phyloP scores from a whole-genome alignment of 2,113 vertebrate species.

The Lophochroa leadbeateri region DNA sequence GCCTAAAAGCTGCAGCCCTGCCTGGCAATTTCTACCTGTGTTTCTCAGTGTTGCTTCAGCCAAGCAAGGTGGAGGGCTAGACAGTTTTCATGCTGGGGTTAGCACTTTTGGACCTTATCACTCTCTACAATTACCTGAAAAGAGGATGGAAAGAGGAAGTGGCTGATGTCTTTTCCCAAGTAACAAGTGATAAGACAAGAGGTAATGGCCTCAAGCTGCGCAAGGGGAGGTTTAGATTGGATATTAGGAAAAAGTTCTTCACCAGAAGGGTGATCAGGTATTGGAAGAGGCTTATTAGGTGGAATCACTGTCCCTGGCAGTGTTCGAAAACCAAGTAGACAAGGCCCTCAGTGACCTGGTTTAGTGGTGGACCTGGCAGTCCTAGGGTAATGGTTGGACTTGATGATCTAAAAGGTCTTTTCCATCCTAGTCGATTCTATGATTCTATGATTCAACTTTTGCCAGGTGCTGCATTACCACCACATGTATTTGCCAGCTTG shows the following conservation, averaged over 20 bases:
- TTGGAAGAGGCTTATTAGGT: background rate
- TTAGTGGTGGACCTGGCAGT: background rate
- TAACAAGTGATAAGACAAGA: background rate
- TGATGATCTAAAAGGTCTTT: background rate
- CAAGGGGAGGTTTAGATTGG: background rate
- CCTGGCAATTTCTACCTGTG: background rate
- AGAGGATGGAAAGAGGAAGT: background rate
- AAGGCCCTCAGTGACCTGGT: background rate
- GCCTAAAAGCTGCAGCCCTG: background rate
- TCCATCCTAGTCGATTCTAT: too few species aligned
- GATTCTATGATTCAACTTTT: background rate
- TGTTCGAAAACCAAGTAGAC: background rate
- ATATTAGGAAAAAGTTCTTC: background rate
- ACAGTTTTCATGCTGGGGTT: rapidly evolving
- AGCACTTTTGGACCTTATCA: background rate
- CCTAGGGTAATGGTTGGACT: background rate
- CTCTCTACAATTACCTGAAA: background rate
- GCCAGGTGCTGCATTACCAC: background rate
- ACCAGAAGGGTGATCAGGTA: background rate
- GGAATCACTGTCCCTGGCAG: background rate
- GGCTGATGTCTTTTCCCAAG: background rate
- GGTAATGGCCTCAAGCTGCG: background rate
- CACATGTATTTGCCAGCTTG: rapidly evolving
- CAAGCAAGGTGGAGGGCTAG: rapidly evolving
- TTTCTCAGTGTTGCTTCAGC: background rate